Conservation (phyloP, 2,113 vertebrate genomes). For the Catharus bicknelli region DNA sequence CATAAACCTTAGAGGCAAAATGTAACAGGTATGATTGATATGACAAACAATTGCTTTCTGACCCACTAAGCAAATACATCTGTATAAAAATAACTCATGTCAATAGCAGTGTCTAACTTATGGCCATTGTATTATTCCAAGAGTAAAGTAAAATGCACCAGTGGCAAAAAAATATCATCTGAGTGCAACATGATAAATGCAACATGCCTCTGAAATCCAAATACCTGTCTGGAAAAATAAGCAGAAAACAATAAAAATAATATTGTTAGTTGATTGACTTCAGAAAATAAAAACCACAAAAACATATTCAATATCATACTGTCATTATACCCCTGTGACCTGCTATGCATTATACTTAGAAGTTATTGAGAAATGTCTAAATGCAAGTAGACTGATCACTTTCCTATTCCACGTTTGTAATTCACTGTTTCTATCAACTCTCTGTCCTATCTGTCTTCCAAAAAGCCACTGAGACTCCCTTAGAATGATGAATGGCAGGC, state of each 20-base stretch:
- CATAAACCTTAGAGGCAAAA: not conserved
- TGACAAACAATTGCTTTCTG: constrained; percentile 14
- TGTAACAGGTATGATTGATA: not conserved
- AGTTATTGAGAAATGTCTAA: not conserved
- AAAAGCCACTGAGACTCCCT: not conserved
- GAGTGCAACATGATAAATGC: not conserved
- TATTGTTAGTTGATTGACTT: not conserved
- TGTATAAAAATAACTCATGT: not conserved
- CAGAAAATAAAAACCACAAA: not conserved
- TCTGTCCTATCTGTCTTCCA: not conserved
- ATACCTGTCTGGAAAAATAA: not conserved
- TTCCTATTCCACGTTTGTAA: not conserved
- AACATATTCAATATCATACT: not conserved
- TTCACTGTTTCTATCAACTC: not conserved
- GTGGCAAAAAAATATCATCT: not conserved
- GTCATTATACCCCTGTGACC: not conserved
- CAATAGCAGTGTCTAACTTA: not conserved
- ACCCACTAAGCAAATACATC: not conserved
- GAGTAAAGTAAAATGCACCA: not conserved
- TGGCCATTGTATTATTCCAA: not conserved
- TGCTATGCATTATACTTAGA: not conserved
- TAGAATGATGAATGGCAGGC: not conserved
- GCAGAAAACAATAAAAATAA: not conserved
- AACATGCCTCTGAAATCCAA: not conserved
- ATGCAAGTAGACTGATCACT: not conserved